These are phyloP conservation scores for Hippocampus zosterae DNA, from an alignment of 2,113 vertebrate genomes.

Conservation along the genomic window DNA sequence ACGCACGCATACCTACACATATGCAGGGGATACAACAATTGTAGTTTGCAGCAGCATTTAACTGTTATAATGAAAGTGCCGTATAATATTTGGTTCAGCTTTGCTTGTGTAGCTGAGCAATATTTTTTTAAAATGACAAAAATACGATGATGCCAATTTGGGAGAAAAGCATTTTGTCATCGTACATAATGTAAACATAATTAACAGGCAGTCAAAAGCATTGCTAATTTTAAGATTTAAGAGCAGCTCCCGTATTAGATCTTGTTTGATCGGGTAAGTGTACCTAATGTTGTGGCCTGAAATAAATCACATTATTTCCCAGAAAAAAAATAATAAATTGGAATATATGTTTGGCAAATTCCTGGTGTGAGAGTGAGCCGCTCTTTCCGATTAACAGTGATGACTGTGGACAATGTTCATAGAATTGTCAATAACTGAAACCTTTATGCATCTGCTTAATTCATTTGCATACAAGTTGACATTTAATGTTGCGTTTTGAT, in stretches of 20 bases:
- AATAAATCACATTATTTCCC: not conserved
- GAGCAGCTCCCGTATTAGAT: not conserved
- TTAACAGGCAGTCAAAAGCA: not conserved
- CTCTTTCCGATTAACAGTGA: conserved; percentile 19
- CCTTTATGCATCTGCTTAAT: not conserved
- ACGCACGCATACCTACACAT: too few species aligned
- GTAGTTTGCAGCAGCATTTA: too few species aligned
- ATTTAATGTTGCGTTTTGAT: not conserved
- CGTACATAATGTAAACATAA: not conserved
- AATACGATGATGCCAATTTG: not conserved
- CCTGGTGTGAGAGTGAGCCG: conserved; percentile 9
- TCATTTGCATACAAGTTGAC: not conserved
- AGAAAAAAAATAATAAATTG: conserved; percentile 2
- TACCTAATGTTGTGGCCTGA: not conserved
- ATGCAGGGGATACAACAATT: too few species aligned
- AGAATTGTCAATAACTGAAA: conserved; percentile 7
- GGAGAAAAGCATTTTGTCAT: not conserved
- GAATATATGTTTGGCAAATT: conserved; percentile 17
- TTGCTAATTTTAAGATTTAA: not conserved
- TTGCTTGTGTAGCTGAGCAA: not conserved
- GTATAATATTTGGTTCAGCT: not conserved
- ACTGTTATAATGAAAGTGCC: too few species aligned
- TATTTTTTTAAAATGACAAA: not conserved
- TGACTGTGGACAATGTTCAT: conserved; percentile 24
- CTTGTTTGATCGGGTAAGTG: not conserved